Conservation (phyloP, 2,888 invertebrate genomes). For the Drosophila picticornis region DNA sequence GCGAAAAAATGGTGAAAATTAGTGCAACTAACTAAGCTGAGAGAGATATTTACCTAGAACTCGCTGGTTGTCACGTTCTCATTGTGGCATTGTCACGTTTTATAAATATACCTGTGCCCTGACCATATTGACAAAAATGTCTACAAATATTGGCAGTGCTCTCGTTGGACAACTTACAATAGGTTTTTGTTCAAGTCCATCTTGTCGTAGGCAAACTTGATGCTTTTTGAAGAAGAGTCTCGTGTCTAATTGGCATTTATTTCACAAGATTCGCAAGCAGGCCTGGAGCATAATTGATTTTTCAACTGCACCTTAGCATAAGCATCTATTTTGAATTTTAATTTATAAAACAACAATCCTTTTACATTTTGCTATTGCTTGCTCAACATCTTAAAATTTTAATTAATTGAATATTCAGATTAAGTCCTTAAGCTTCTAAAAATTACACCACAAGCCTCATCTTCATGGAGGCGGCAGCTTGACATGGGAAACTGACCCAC, state of each 20-base stretch:
- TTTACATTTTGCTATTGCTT: not conserved
- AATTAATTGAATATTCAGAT: not conserved
- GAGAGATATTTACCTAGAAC: not conserved
- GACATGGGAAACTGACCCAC: not conserved
- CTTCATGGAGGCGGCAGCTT: not conserved
- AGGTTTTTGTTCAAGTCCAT: not conserved
- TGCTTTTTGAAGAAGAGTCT: not conserved
- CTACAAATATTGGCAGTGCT: not conserved
- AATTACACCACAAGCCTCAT: not conserved
- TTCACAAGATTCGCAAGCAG: too few relatives aligned
- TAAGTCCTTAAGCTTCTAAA: not conserved
- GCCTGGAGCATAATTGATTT: not conserved
- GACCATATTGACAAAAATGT: not conserved
- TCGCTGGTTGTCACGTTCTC: not conserved
- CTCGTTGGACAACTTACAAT: not conserved
- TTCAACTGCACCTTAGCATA: not conserved
- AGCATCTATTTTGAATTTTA: not conserved
- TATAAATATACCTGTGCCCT: not conserved
- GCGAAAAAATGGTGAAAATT: not conserved
- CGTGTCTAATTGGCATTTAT: not conserved
- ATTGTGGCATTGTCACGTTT: conserved; percentile 4
- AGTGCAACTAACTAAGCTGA: not conserved
- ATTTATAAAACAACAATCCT: not conserved
- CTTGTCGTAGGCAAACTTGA: too few relatives aligned
- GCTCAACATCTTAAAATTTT: not conserved